Percentiles rank a stretch among this genome's conserved stretches.
Conservation (phyloP, 2,888 invertebrate species). For the Oxystoma pomonae region DNA sequence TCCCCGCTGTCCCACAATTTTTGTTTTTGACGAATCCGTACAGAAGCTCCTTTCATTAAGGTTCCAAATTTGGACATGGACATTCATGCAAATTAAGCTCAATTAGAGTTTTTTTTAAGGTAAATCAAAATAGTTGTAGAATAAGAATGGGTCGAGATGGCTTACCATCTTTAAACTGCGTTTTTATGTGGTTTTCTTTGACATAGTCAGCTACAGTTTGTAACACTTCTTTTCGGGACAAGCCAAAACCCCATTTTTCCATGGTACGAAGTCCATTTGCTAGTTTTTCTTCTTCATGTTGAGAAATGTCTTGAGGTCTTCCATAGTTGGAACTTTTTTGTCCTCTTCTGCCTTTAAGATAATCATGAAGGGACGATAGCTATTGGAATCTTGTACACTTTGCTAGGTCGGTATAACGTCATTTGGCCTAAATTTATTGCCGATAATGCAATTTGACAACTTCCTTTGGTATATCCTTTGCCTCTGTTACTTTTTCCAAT, state of each 20-base stretch:
- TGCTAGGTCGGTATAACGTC: no score
- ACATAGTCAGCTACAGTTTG: slow-evolving; percentile 1
- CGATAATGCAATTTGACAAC: no score
- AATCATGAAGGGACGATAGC: no score
- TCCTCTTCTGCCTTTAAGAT: no score
- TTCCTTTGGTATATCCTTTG: no score
- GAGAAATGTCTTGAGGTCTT: no score
- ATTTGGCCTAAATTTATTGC: no score
- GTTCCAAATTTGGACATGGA: slow-evolving; percentile 9
- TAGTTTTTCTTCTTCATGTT: no score
- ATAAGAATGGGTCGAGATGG: neutral
- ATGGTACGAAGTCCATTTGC: no score
- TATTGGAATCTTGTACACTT: no score
- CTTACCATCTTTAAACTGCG: neutral
- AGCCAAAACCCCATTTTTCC: slow-evolving; percentile 1
- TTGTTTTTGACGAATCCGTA: slow-evolving; percentile 7
- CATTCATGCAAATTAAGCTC: slow-evolving; percentile 7
- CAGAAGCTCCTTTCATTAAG: slow-evolving; percentile 11
- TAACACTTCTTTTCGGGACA: neutral
- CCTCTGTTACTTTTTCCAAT: no score
- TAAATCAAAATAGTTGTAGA: neutral
- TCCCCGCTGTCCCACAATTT: slow-evolving; percentile 9
- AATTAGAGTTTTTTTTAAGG: neutral
- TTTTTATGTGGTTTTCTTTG: neutral
- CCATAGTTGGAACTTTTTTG: no score